A percentile compares a stretch with the other conserved stretches of the same genome.
These are phyloP conservation scores for Teleogryllus oceanicus DNA, from an alignment of 2,888 invertebrate genomes.

Conservation along the genomic window DNA sequence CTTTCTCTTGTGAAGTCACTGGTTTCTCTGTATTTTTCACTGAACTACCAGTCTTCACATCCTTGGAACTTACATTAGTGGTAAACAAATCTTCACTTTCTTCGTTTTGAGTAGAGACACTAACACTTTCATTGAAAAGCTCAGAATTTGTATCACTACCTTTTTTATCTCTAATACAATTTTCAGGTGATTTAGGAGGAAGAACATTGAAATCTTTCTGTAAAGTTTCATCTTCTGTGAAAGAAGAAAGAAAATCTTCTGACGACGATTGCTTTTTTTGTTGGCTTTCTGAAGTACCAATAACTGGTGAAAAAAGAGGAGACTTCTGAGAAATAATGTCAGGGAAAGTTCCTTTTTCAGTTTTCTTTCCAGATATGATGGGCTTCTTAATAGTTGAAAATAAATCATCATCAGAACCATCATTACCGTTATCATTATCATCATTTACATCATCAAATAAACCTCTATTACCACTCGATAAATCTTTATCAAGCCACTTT, in stretches of 20 bases:
- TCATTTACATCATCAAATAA: conserved; percentile 19
- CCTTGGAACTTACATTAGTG: conserved; percentile 26
- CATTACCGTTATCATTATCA: conserved; percentile 20
- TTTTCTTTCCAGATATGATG: conserved; percentile 12
- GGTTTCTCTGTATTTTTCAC: conserved; percentile 36
- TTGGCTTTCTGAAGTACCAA: conserved; percentile 31
- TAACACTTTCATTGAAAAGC: neutral
- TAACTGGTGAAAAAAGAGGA: too few species aligned
- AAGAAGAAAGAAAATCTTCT: too few species aligned
- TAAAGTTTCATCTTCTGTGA: conserved; percentile 32
- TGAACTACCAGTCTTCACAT: neutral
- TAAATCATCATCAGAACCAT: conserved; percentile 22
- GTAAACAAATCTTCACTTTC: conserved; percentile 19
- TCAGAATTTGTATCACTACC: neutral
- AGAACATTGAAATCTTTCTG: conserved; percentile 30
- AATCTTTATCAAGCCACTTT: neutral
- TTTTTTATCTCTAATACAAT: neutral
- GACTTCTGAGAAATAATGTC: too few species aligned
- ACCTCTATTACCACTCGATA: conserved; percentile 20
- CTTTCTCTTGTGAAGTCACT: conserved; percentile 39
- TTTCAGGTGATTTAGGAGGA: conserved; percentile 27
- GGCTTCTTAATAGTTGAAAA: conserved; percentile 21
- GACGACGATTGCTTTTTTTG: too few species aligned
- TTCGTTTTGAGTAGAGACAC: neutral
- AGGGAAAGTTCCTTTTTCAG: conserved; percentile 23